phyloP scores from a whole-genome alignment of 2,797 vertebrate genomes.

The Tragelaphus oryx region DNA sequence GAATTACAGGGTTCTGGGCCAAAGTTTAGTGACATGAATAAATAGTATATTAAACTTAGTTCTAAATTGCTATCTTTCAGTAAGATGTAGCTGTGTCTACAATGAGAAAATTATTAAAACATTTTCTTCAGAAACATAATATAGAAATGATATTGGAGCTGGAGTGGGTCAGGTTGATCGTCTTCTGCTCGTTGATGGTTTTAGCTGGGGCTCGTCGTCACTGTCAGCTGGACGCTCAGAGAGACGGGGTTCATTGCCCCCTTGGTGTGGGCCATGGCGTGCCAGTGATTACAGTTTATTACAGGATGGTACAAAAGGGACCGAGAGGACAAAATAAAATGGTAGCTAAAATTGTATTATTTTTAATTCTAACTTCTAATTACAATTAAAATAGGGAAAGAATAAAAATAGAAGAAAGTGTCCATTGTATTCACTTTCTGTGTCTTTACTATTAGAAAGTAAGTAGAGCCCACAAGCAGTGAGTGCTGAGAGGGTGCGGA shows the following conservation, averaged over 20 bases:
- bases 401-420: background rate
- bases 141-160: background rate
- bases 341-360: background rate
- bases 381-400: background rate
- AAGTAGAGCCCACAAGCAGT: background rate
- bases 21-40: background rate
- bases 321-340: background rate
- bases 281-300: background rate
- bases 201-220: too few relatives aligned
- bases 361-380: background rate
- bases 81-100: background rate
- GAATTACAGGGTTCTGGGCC: background rate
- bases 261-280: background rate
- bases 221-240: background rate
- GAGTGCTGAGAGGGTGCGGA: too few relatives aligned
- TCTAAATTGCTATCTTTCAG: background rate
- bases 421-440: background rate
- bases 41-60: background rate
- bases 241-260: background rate
- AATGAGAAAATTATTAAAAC: background rate
- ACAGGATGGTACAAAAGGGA: background rate
- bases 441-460: background rate
- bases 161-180: background rate
- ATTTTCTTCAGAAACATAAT: background rate
- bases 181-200: background rate